Conservation (phyloP, 2,113 vertebrate species). For the Corythoichthys haematopterus region DNA sequence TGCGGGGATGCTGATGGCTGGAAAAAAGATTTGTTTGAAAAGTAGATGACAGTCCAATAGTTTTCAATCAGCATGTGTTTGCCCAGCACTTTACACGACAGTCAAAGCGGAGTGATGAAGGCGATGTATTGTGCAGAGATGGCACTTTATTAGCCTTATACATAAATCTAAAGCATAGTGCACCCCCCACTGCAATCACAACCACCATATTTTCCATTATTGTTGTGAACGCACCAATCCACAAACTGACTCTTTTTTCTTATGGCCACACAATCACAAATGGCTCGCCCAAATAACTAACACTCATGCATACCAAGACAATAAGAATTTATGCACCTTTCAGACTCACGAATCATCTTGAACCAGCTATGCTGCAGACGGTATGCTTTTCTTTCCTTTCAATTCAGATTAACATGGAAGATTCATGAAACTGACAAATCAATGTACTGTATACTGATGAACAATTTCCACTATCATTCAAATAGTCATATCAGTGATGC, state of each 20-base stretch:
- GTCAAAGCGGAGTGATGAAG: slow-evolving; percentile 43
- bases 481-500: too few relatives aligned
- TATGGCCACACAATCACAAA: slow-evolving; percentile 17
- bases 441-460: not conserved
- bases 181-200: slow-evolving; percentile 17
- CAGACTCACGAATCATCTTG: not conserved
- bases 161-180: slow-evolving; percentile 31
- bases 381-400: not conserved
- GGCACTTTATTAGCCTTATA: slow-evolving; percentile 43
- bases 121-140: slow-evolving; percentile 25
- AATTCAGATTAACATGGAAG: not conserved
- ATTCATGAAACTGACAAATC: not conserved
- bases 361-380: not conserved
- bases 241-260: slow-evolving; percentile 30
- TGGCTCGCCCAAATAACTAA: not conserved
- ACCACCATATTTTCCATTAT: slow-evolving; percentile 33
- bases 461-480: too few relatives aligned
- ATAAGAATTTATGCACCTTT: not conserved
- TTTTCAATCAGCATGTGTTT: slow-evolving; percentile 56
- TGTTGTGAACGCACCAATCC: slow-evolving; percentile 31
- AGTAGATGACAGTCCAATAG: slow-evolving; percentile 41
- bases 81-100: slow-evolving; percentile 38
- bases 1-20: slow-evolving; percentile 16
- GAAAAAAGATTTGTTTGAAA: slow-evolving; percentile 48
- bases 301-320: not conserved